Percentiles rank a stretch among this genome's conserved stretches.
Conservation (phyloP, 2,888 invertebrate genomes). For the Melanostoma scalare region DNA sequence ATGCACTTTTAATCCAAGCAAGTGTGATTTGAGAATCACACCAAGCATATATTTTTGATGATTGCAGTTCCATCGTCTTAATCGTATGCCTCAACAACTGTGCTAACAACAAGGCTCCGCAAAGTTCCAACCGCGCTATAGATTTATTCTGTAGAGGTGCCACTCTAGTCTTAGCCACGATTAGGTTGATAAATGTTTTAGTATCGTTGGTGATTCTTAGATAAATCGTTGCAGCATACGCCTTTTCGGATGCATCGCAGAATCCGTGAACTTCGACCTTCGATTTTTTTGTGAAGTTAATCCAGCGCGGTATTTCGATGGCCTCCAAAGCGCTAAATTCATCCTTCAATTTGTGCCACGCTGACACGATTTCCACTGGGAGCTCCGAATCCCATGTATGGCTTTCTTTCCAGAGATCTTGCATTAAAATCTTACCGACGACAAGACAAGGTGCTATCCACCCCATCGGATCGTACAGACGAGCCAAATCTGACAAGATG, state of each 20-base stretch:
- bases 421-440: conserved; percentile 13
- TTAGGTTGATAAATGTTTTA: not conserved
- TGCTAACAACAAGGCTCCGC: not conserved
- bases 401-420: conserved; percentile 12
- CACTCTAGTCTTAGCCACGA: conserved; percentile 12
- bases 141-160: conserved; percentile 2
- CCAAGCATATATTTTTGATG: conserved; percentile 6
- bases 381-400: conserved; percentile 15
- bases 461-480: not conserved
- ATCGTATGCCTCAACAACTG: not conserved
- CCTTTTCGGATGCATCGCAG: conserved; percentile 30
- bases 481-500: conserved; percentile 23
- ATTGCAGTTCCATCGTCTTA: not conserved
- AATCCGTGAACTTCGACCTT: conserved; percentile 25
- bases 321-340: not conserved
- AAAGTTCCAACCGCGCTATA: conserved; percentile 4
- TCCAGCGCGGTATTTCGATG: conserved; percentile 27
- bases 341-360: not conserved
- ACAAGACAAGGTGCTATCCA: not conserved
- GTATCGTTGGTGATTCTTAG: not conserved
- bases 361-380: not conserved
- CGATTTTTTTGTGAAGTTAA: not conserved
- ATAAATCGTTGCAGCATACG: conserved; percentile 16
- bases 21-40: conserved; percentile 10
- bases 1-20: not conserved